Conservation (phyloP, 2,797 vertebrate genomes). For the Harpagifer antarcticus region DNA sequence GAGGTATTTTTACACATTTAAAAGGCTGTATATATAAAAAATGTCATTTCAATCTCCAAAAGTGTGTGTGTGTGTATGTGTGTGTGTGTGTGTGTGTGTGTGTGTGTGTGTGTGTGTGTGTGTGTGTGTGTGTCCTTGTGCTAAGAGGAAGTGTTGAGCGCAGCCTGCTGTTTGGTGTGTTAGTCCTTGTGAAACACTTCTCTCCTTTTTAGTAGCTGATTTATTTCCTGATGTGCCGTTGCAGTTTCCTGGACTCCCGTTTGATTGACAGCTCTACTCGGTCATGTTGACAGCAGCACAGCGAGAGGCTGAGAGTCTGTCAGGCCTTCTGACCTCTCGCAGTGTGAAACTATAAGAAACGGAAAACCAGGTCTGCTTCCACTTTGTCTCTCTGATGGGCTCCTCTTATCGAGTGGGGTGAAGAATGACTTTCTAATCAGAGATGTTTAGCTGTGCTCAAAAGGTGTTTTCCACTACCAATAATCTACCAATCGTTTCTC, state of each 20-base stretch:
- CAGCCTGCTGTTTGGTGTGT: constrained; percentile 11
- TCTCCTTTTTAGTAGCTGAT: constrained; percentile 40
- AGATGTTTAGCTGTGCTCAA: background rate
- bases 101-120: background rate
- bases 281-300: constrained; percentile 52
- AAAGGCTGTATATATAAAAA: constrained; percentile 17
- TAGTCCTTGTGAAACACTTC: constrained; percentile 15
- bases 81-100: background rate
- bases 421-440: constrained; percentile 3
- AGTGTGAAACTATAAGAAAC: constrained; percentile 34
- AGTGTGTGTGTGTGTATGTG: background rate
- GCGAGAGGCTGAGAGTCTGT: constrained; percentile 57
- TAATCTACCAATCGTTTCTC: background rate
- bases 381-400: constrained; percentile 15
- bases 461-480: background rate
- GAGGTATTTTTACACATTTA: constrained; percentile 22
- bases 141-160: background rate
- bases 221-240: constrained; percentile 32
- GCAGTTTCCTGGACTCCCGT: constrained; percentile 14
- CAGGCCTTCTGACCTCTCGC: constrained; percentile 46
- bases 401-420: constrained; percentile 15
- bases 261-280: constrained; percentile 57
- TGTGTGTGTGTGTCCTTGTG: background rate
- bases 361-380: constrained; percentile 16
- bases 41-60: constrained; percentile 28